These are phyloP conservation scores for Perdita meconis DNA, from an alignment of 2,888 invertebrate genomes.

Conservation along the genomic window DNA sequence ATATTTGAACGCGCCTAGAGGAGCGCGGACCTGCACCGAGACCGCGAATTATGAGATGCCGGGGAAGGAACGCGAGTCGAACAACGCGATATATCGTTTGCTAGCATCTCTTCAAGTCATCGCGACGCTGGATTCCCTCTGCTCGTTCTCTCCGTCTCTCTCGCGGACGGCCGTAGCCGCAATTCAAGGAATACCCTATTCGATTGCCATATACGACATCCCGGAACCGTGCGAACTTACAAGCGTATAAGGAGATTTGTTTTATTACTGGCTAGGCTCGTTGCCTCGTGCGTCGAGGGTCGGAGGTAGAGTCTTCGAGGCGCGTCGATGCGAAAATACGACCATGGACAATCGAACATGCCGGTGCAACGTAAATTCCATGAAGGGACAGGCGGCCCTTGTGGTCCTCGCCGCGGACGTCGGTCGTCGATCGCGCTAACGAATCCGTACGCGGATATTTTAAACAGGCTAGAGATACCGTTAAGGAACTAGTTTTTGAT, in stretches of 20 bases:
- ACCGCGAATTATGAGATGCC: constrained; percentile 50
- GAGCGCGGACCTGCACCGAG: constrained; percentile 1
- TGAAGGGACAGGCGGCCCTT: background rate
- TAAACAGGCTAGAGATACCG: too few relatives aligned
- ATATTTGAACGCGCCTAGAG: constrained; percentile 8
- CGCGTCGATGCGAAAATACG: constrained; percentile 46
- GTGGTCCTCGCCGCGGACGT: background rate
- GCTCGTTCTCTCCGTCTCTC: background rate
- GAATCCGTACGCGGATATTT: background rate
- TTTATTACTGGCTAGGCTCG: constrained; percentile 36
- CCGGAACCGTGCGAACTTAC: constrained; percentile 61
- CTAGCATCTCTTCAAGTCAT: constrained; percentile 50
- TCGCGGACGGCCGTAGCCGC: background rate
- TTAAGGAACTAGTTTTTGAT: too few relatives aligned
- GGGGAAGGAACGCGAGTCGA: constrained; percentile 39
- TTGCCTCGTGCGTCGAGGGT: constrained; percentile 20
- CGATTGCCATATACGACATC: constrained; percentile 55
- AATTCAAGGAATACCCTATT: constrained; percentile 50
- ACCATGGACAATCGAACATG: constrained; percentile 19
- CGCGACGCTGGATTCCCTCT: constrained; percentile 3
- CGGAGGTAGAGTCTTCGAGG: constrained; percentile 1
- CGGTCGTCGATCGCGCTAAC: background rate
- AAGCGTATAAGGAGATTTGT: constrained; percentile 57
- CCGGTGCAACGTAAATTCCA: constrained; percentile 26
- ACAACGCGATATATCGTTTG: constrained; percentile 52